Evolutionary conservation across 2,888 invertebrate species (phyloP), one percentile per base, ranked within the genome.

Genomic region (Isoperla grammatica): DNA sequence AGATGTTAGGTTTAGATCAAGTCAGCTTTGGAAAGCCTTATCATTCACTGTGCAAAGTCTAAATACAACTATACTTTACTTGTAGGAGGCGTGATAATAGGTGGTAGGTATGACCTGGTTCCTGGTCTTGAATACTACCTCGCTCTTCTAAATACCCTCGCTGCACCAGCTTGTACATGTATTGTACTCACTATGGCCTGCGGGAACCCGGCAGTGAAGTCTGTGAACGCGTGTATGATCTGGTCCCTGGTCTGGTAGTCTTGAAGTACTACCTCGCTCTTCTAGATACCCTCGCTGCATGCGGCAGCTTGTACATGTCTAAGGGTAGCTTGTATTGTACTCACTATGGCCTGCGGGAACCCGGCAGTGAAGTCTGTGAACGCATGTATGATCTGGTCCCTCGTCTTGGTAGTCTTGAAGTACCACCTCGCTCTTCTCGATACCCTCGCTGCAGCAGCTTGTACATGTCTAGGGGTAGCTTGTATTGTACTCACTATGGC

Each of bases 401-500:
- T 83, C 40, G 88, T 86, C 76, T 92, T 90, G 19, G 94, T 95
- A 12, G 92, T 95, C 76, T 96, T 96, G 75, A 95, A 95, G 76
- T 96, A 95, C 81, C 94, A 95, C 65, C 90, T 94, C 92, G 62
- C 88, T 86, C 71, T 89, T 89, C 73, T 90, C 87, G 64, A 91
- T 90, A 17, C 96, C 98, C 75, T 98, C 98, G 72, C 98, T 93
- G 69, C 98, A 83, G 77, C 99, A 98, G 58, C 98, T n/a, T n/a
- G n/a, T n/a, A n/a, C n/a, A n/a, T n/a, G n/a, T n/a, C n/a, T n/a
- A n/a, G n/a, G n/a, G n/a, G n/a, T n/a, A n/a, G n/a, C n/a, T n/a
- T n/a, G n/a, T n/a, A n/a, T n/a, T n/a, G n/a, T 61, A 81, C 86
- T 81, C 74, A 93, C 91, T 76, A 88, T 79, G 66, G 88, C 84